These are phyloP conservation scores for Pangasius krempfi DNA, from an alignment of 2,797 vertebrate genomes.

Conservation along the genomic window DNA sequence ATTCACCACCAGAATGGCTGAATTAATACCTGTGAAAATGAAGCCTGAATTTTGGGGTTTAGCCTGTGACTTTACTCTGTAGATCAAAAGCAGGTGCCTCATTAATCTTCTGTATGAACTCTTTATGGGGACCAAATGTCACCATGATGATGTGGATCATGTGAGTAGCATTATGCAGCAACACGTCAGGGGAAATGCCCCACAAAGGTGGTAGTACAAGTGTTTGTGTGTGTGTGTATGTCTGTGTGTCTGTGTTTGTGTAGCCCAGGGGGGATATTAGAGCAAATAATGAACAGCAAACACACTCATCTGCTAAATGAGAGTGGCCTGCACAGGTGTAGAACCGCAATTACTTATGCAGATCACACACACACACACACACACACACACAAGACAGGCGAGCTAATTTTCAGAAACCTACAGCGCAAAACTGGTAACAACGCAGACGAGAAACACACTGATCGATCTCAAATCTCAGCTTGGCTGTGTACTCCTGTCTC, in stretches of 20 bases:
- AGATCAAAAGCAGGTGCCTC: constrained; percentile 2
- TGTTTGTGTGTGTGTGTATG: not conserved
- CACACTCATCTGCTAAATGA: constrained; percentile 41
- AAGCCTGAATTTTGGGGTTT: not conserved
- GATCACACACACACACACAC: constrained; percentile 27
- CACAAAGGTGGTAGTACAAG: not conserved
- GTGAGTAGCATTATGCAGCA: not conserved
- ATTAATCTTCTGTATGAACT: not conserved
- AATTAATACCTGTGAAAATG: constrained; percentile 4
- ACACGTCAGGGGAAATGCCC: not conserved
- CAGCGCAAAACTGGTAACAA: not conserved
- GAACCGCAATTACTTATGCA: constrained; percentile 21
- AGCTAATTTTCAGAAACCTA: constrained; percentile 1
- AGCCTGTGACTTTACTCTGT: not conserved
- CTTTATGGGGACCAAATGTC: not conserved
- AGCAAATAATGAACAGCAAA: constrained; percentile 36
- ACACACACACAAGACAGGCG: not conserved
- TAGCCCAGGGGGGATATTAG: constrained; percentile 28
- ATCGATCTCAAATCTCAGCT: not conserved
- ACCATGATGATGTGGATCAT: not conserved
- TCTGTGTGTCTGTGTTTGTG: not conserved
- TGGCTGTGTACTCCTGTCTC: not conserved
- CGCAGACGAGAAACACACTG: not conserved
- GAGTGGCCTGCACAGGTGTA: constrained; percentile 33
- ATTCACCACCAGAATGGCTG: not conserved